phyloP scores from a whole-genome alignment of 2,797 vertebrate genomes.

The Sebastes goodei region DNA sequence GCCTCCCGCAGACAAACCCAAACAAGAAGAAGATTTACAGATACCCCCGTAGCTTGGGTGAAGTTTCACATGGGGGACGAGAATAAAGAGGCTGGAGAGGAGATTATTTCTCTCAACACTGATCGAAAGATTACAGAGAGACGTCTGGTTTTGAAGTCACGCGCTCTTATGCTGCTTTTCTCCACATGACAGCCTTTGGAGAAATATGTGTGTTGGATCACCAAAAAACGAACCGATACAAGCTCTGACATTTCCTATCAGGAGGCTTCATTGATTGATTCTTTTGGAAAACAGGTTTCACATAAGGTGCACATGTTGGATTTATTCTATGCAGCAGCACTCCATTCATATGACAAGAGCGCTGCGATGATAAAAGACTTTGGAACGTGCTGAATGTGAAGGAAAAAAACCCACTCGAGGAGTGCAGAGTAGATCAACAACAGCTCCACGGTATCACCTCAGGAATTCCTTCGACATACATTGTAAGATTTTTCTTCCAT shows the following conservation, averaged over 20 bases:
- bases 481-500: neutral
- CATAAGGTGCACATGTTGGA: conserved; percentile 8
- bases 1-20: conserved; percentile 69
- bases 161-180: conserved; percentile 10
- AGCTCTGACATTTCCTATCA: conserved; percentile 21
- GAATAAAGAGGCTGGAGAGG: conserved; percentile 46
- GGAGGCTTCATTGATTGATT: conserved; percentile 17
- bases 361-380: neutral
- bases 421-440: neutral
- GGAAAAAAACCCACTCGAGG: neutral
- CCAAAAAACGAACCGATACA: neutral
- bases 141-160: conserved; percentile 59
- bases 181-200: neutral
- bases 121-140: conserved; percentile 61
- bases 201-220: conserved; percentile 18
- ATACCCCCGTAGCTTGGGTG: conserved; percentile 34
- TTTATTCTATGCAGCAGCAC: neutral
- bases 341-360: neutral
- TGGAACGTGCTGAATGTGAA: neutral
- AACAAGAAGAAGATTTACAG: conserved; percentile 72
- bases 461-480: conserved; percentile 6
- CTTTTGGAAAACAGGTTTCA: neutral
- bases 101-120: conserved; percentile 58
- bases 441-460: neutral
- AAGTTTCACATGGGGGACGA: conserved; percentile 50